These are phyloP conservation scores for Hemibagrus wyckioides DNA, from an alignment of 2,113 vertebrate species.

Conservation along the genomic window DNA sequence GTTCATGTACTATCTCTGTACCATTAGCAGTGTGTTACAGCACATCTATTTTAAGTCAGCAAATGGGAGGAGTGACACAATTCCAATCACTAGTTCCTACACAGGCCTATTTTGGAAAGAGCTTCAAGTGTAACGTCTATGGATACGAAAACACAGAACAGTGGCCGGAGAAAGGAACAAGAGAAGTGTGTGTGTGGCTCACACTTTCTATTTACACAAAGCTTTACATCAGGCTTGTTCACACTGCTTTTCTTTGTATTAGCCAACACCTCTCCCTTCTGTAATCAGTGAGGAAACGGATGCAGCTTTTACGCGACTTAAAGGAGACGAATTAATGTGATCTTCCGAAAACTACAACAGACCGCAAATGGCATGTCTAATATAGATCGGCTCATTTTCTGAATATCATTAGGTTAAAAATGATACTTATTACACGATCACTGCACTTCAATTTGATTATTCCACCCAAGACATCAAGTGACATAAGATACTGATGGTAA, in stretches of 20 bases:
- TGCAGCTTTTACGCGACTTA: conserved; percentile 23
- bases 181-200: conserved; percentile 58
- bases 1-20: background rate
- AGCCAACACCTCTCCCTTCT: conserved; percentile 43
- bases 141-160: conserved; percentile 64
- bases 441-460: background rate
- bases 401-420: background rate
- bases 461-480: background rate
- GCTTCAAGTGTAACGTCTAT: conserved; percentile 62
- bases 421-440: background rate
- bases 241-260: conserved; percentile 55
- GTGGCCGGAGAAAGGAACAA: conserved; percentile 54
- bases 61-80: conserved; percentile 39
- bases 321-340: background rate
- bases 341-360: background rate
- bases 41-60: conserved; percentile 41
- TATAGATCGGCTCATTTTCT: background rate
- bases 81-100: conserved; percentile 29
- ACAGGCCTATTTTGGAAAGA: conserved; percentile 58
- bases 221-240: conserved; percentile 37
- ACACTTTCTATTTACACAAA: conserved; percentile 67
- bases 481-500: background rate
- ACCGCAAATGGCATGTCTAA: background rate
- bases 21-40: background rate
- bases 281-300: conserved; percentile 44